Conservation (phyloP, 2,888 invertebrate genomes). For the Amblyjoppa fuscipennis region DNA sequence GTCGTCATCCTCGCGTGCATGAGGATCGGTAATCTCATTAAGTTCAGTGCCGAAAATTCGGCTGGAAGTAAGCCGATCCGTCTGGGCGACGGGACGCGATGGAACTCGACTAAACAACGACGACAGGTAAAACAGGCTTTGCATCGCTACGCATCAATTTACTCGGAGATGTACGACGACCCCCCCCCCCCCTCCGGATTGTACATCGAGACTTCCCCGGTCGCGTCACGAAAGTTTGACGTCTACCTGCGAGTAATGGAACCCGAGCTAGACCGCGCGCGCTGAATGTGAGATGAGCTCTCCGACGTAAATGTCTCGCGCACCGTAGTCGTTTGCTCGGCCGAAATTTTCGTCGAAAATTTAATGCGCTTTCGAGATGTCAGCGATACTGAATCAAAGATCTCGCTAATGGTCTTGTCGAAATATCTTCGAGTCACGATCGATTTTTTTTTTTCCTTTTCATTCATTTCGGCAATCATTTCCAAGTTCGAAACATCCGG, state of each 20-base stretch:
- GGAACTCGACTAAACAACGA: conserved; percentile 56
- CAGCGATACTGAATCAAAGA: not conserved
- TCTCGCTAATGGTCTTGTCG: conserved; percentile 3
- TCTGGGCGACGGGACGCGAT: conserved; percentile 35
- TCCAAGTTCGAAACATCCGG: not conserved
- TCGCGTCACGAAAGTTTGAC: conserved; percentile 28
- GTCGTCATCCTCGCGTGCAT: conserved; percentile 7
- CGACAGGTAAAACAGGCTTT: conserved; percentile 77
- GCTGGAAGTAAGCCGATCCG: conserved; percentile 73
- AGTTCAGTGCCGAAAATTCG: conserved; percentile 65
- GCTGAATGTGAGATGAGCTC: conserved; percentile 12
- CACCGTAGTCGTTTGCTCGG: not conserved
- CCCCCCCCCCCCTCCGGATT: not conserved
- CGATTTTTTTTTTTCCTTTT: not conserved
- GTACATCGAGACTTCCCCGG: conserved; percentile 4
- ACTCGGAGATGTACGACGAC: conserved; percentile 41
- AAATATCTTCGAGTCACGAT: not conserved
- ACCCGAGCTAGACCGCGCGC: conserved; percentile 1
- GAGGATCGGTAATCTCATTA: conserved; percentile 72
- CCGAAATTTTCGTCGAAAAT: not conserved
- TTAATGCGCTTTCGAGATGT: not conserved
- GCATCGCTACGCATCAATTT: conserved; percentile 69
- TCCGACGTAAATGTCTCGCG: not conserved
- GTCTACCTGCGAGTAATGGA: conserved; percentile 26
- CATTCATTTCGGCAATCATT: conserved; percentile 2